Evolutionary conservation across 2,888 invertebrate genomes (phyloP).

Genomic region (Dysmachus trigonus): DNA sequence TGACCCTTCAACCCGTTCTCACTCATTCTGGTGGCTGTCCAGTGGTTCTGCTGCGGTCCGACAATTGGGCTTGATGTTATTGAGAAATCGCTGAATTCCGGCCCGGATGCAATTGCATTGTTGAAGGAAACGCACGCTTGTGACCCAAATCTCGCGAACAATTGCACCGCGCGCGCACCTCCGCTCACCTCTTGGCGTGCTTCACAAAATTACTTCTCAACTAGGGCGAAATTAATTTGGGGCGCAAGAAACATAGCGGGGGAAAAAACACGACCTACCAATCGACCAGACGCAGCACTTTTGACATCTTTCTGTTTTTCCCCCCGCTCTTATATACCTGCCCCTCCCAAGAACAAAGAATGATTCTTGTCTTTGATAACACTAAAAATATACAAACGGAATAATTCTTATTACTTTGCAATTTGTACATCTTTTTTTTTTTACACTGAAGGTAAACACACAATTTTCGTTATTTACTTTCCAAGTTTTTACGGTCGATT

Average conservation of each 20-base stretch:
- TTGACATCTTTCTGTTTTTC: neutral
- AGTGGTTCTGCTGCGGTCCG: neutral
- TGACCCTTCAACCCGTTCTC: neutral
- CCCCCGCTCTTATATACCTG: neutral
- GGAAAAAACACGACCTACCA: neutral
- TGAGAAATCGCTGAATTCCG: neutral
- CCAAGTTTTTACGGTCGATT: neutral
- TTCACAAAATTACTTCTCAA: neutral
- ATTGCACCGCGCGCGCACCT: neutral
- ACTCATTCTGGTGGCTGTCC: neutral
- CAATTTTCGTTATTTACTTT: neutral
- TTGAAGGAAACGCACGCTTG: neutral
- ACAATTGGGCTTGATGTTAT: neutral
- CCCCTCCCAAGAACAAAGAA: neutral
- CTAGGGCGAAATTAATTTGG: neutral
- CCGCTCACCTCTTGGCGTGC: neutral
- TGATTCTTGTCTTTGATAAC: neutral
- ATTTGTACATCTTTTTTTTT: neutral
- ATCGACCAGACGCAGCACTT: neutral
- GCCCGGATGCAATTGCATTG: neutral
- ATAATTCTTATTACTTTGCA: neutral
- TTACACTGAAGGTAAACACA: neutral
- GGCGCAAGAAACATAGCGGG: neutral
- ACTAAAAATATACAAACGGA: neutral
- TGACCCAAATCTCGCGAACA: neutral